Base-by-base conservation (phyloP, 2,113 vertebrate species). In the Phylloscopus whistleri region DNA sequence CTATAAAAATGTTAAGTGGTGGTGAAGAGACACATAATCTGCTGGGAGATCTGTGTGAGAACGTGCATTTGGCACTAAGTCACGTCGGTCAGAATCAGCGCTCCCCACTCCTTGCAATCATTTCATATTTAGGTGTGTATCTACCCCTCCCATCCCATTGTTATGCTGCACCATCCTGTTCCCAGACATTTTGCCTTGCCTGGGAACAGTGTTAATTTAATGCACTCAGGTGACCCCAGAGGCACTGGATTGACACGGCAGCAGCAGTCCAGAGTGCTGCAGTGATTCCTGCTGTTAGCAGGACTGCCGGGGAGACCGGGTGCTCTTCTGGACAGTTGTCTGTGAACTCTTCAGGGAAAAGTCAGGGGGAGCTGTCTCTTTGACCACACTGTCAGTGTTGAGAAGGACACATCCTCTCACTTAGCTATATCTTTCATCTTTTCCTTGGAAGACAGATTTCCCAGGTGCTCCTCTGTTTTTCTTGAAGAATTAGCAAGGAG, bases 161-260 rank as follows among this genome's bases (percentile, higher is more conserved):
- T 70, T 88, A 84, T 70, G 73, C 96, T 68, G 2, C 1, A 15
- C 87, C 75, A 60, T 41, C 77, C 89, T 84, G 62, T 51, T 87
- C 2, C 4, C 72, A 84, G 93, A 49, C 46, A 26, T 48, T 87
- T 51, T 69, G 66, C 94, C 91, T 64, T 89, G 77, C 79, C 80
- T 93, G 90, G 67, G 93, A 88, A 74, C 69, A 74, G 68, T 4
- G 44, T 92, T 89, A 86, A 91, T 96, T 85, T 70, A 92, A 56
- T 52, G 82, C 70, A 30, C 72, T 55, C 66, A 21, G 66, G 52
- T 90, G 96, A 88, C 78, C 92, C 93, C n/a, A 1, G 53, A 63
- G 92, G 84, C 87, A 7, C 81, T 20, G 82, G 53, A 51, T 60
- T 93, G 96, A 89, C 88, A 92, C 0, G 41, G 82, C 94, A 78